phyloP scores from a whole-genome alignment of 2,888 invertebrate species.

The Caenorhabditis sp. region DNA sequence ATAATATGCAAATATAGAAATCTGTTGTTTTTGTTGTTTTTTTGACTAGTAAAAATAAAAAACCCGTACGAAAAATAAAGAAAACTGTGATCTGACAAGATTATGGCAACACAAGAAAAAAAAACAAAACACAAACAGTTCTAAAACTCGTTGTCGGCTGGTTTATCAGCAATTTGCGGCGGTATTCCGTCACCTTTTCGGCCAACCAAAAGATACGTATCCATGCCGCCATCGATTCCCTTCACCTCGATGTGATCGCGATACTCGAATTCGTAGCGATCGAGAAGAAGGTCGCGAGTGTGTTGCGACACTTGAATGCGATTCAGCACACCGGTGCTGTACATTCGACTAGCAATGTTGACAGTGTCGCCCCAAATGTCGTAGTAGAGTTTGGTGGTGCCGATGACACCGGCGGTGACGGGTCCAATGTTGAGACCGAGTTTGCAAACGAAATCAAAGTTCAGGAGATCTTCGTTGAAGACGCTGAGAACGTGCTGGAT shows the following conservation, averaged over 20 bases:
- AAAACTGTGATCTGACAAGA: conserved; percentile 10
- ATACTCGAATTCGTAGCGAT: conserved; percentile 86
- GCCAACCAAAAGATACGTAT: conserved; percentile 62
- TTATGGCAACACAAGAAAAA: background rate
- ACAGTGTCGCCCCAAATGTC: conserved; percentile 99
- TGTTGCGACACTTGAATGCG: conserved; percentile 76
- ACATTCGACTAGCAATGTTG: conserved; percentile 95
- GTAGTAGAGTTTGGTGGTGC: conserved; percentile 92
- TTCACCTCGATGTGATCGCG: conserved; percentile 93
- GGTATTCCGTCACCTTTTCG: conserved; percentile 45
- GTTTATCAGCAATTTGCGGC: conserved; percentile 17
- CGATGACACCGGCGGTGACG: conserved; percentile 88
- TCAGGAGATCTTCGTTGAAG: conserved; percentile 87
- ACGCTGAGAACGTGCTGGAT: conserved; percentile 87
- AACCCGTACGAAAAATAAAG: background rate
- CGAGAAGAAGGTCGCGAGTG: conserved; percentile 74
- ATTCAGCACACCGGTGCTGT: conserved; percentile 89
- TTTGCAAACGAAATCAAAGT: conserved; percentile 83
- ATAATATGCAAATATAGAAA: too few species aligned
- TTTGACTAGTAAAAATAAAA: background rate
- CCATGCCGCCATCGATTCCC: conserved; percentile 77
- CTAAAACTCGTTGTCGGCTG: conserved; percentile 18
- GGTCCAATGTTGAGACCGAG: conserved; percentile 85
- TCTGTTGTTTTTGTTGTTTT: too few species aligned
- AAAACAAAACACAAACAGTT: background rate